Percentiles rank a stretch among this genome's conserved stretches.
These are phyloP conservation scores for Natator depressus DNA, from an alignment of 2,113 vertebrate genomes.

Conservation along the genomic window DNA sequence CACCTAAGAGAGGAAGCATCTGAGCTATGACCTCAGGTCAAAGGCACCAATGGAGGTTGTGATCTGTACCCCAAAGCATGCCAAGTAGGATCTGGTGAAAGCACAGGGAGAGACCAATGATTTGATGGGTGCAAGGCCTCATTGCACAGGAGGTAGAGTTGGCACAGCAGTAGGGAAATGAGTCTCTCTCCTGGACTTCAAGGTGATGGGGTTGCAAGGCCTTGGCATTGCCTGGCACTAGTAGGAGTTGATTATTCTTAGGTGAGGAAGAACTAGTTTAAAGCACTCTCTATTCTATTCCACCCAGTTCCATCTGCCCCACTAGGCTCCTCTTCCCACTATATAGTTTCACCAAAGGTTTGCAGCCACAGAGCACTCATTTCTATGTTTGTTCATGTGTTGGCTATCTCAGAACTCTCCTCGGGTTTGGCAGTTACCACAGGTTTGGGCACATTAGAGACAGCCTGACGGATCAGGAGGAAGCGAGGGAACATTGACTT, in stretches of 20 bases:
- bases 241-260: not conserved
- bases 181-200: not conserved
- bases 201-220: not conserved
- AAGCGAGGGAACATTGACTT: rapidly evolving
- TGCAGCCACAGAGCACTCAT: not conserved
- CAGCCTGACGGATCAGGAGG: rapidly evolving
- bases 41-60: not conserved
- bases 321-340: not conserved
- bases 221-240: not conserved
- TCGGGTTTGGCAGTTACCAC: not conserved
- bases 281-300: not conserved
- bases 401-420: not conserved
- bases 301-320: not conserved
- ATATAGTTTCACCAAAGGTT: not conserved
- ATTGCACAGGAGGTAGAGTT: not conserved
- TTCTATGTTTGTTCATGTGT: not conserved
- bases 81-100: not conserved
- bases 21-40: not conserved
- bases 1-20: rapidly evolving
- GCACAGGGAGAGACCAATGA: not conserved
- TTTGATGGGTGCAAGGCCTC: not conserved
- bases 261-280: not conserved
- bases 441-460: rapidly evolving
- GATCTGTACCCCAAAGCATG: not conserved
- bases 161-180: not conserved